Conservation (phyloP, 2,888 invertebrate species). For the Phortica okadai region DNA sequence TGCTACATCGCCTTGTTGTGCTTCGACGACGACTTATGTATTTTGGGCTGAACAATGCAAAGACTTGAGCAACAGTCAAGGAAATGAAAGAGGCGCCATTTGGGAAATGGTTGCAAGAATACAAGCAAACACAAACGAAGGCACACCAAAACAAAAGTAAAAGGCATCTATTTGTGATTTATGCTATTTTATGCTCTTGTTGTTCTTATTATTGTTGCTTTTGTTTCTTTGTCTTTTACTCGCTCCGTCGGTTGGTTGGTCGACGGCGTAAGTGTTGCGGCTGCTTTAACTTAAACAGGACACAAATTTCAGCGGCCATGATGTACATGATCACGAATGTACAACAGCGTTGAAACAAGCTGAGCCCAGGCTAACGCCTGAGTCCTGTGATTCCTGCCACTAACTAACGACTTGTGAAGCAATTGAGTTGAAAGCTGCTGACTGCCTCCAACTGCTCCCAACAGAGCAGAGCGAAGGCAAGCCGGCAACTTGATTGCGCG, state of each 20-base stretch:
- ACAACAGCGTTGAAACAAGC: conserved; percentile 2
- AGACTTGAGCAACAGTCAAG: conserved; percentile 29
- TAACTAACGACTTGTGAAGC: conserved; percentile 69
- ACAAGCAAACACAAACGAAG: conserved; percentile 31
- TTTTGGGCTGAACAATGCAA: conserved; percentile 4
- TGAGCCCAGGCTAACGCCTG: conserved; percentile 25
- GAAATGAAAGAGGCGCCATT: conserved; percentile 59
- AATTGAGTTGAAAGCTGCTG: conserved; percentile 70
- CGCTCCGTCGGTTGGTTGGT: neutral
- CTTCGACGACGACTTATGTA: neutral
- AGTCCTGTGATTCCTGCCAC: conserved; percentile 22
- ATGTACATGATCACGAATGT: neutral
- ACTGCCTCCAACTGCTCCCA: conserved; percentile 25
- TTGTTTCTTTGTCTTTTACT: neutral
- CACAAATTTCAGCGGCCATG: neutral
- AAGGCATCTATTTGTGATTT: conserved; percentile 69
- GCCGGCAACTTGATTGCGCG: conserved; percentile 70
- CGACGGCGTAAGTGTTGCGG: conserved; percentile 12
- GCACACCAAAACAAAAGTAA: conserved; percentile 32
- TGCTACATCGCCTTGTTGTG: neutral
- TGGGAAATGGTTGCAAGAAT: conserved; percentile 47
- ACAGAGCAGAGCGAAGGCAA: conserved; percentile 17
- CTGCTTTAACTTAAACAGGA: conserved; percentile 23
- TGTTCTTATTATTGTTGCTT: conserved; percentile 29
- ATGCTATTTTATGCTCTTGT: conserved; percentile 41